These are phyloP conservation scores for Cantharis rufa DNA, from an alignment of 2,888 invertebrate genomes.

Conservation along the genomic window DNA sequence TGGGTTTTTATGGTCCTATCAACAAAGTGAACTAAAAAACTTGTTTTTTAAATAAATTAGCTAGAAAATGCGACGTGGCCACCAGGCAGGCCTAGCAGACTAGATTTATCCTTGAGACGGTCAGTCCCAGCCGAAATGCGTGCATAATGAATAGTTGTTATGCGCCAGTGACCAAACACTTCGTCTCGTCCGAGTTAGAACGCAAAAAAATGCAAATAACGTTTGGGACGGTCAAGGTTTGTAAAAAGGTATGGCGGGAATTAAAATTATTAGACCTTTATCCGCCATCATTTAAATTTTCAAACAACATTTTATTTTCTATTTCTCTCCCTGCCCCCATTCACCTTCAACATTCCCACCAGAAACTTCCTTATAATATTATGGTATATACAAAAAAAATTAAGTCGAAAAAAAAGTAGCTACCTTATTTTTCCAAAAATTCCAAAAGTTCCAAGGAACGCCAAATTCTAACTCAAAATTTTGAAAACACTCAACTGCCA, in stretches of 20 bases:
- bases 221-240: constrained; percentile 46
- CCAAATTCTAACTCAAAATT: neutral
- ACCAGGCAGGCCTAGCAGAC: constrained; percentile 41
- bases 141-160: constrained; percentile 53
- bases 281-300: neutral
- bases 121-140: constrained; percentile 52
- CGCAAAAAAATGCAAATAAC: constrained; percentile 50
- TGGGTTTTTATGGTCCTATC: neutral
- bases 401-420: too few relatives aligned
- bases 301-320: neutral
- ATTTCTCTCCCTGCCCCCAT: neutral
- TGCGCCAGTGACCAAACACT: constrained; percentile 53
- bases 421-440: neutral
- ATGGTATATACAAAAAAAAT: too few relatives aligned
- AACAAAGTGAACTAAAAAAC: constrained; percentile 7
- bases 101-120: constrained; percentile 54
- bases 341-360: neutral
- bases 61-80: constrained; percentile 17
- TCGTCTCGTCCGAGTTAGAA: constrained; percentile 39
- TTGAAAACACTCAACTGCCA: neutral
- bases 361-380: neutral
- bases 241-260: neutral
- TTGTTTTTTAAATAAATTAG: constrained; percentile 22
- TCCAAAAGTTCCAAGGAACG: too few relatives aligned
- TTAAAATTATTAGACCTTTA: constrained; percentile 1